Evolutionary conservation across 2,888 invertebrate genomes (phyloP).

Genomic region (Nebria brevicollis): DNA sequence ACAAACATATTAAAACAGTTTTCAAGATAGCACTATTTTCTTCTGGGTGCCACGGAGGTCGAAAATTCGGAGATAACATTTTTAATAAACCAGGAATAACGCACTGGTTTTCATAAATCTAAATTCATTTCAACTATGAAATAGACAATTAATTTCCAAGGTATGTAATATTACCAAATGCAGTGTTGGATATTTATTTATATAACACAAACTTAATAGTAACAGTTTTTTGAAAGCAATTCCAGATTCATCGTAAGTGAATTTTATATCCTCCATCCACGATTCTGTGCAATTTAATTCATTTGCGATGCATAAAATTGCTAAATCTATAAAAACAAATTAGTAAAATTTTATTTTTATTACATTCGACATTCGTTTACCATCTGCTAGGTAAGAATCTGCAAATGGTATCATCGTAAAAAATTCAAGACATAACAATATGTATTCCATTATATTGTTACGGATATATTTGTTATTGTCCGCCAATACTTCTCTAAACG

Average conservation of each 20-base stretch:
- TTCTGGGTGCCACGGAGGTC: slow-evolving; percentile 48
- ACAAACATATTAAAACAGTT: slow-evolving; percentile 50
- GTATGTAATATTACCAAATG: slow-evolving; percentile 27
- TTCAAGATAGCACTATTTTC: slow-evolving; percentile 49
- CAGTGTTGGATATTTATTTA: slow-evolving; percentile 49
- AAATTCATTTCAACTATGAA: neutral
- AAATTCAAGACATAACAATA: slow-evolving; percentile 53
- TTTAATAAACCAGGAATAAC: slow-evolving; percentile 50
- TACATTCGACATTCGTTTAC: slow-evolving; percentile 46
- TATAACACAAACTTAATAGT: slow-evolving; percentile 54
- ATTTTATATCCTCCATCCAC: slow-evolving; percentile 54
- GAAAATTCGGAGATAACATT: slow-evolving; percentile 48
- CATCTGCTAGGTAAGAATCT: slow-evolving; percentile 46
- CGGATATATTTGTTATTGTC: slow-evolving; percentile 50
- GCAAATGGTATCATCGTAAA: slow-evolving; percentile 53
- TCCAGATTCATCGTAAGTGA: slow-evolving; percentile 54
- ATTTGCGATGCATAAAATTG: slow-evolving; percentile 53
- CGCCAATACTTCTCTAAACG: slow-evolving; percentile 50
- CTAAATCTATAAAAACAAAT: slow-evolving; percentile 52
- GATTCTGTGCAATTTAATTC: slow-evolving; percentile 53
- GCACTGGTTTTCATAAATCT: slow-evolving; percentile 29
- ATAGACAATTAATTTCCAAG: neutral
- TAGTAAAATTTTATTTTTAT: slow-evolving; percentile 14
- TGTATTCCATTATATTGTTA: slow-evolving; percentile 54
- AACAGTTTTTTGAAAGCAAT: slow-evolving; percentile 58